phyloP scores from a whole-genome alignment of 2,888 invertebrate genomes.

The Pteria penguin region DNA sequence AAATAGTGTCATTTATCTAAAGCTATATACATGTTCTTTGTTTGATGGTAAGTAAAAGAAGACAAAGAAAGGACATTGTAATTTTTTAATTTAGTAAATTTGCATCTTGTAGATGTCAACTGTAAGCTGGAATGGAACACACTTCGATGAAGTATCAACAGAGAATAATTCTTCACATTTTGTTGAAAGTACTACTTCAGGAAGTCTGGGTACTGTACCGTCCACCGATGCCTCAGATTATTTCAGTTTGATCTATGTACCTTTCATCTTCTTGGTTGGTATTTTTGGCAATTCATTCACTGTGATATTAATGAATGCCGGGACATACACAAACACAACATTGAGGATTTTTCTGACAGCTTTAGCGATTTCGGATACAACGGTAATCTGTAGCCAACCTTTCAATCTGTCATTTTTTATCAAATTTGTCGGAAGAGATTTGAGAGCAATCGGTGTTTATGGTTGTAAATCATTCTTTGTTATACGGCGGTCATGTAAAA shows the following conservation, averaged over 20 bases:
- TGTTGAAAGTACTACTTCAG: no score
- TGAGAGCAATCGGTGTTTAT: slow-evolving; percentile 49
- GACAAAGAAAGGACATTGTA: no score
- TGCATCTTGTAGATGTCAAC: no score
- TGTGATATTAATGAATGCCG: slow-evolving; percentile 55
- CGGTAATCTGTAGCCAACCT: slow-evolving; percentile 52
- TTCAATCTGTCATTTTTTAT: slow-evolving; percentile 60
- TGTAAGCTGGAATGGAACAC: no score
- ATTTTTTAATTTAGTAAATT: no score
- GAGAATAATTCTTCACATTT: no score
- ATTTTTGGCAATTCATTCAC: slow-evolving; percentile 59
- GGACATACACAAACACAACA: slow-evolving; percentile 47
- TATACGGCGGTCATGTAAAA: slow-evolving; percentile 56
- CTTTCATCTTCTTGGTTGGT: slow-evolving; percentile 50
- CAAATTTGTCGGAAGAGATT: slow-evolving; percentile 53
- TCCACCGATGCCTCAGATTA: no score
- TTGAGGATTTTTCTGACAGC: slow-evolving; percentile 55
- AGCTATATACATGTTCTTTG: no score
- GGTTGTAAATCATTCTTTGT: slow-evolving; percentile 63
- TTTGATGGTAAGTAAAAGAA: no score
- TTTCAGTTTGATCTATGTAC: slow-evolving; percentile 40
- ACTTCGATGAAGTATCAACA: no score
- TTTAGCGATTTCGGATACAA: slow-evolving; percentile 60
- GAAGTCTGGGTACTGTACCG: no score
- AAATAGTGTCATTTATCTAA: no score